Percentiles rank a stretch among this genome's conserved stretches.
Evolutionary conservation across 2,888 invertebrate genomes (phyloP).

Genomic region (Brachyptera risi): DNA sequence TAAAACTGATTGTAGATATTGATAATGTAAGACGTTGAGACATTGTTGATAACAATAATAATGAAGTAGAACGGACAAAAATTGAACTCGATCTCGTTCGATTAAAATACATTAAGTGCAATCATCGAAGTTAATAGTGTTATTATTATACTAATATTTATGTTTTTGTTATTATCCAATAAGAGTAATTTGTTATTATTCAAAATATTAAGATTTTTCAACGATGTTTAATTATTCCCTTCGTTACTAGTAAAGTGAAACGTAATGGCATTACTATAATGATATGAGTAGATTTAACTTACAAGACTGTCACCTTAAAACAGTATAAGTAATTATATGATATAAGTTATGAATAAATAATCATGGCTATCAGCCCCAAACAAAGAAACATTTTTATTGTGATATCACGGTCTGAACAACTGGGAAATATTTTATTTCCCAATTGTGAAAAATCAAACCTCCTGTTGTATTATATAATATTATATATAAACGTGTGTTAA

Average conservation of each 20-base stretch:
- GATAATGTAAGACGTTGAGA: background rate
- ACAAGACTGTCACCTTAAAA: conserved; percentile 16
- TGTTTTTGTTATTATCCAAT: conserved; percentile 20
- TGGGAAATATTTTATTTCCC: conserved; percentile 13
- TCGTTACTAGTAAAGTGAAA: conserved; percentile 7
- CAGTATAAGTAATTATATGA: conserved; percentile 1
- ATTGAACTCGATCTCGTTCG: background rate
- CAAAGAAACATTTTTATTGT: conserved; percentile 19
- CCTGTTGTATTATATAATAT: too few species aligned
- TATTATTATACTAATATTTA: conserved; percentile 21
- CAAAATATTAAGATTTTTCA: conserved; percentile 6
- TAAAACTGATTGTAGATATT: background rate
- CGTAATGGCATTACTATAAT: conserved; percentile 11
- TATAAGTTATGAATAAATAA: too few species aligned
- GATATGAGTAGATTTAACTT: conserved; percentile 16
- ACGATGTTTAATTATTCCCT: conserved; percentile 8
- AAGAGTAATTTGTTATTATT: conserved; percentile 19
- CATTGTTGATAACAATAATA: background rate
- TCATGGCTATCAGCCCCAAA: background rate
- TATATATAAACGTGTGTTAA: background rate
- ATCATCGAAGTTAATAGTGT: conserved; percentile 33
- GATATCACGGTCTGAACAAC: conserved; percentile 12
- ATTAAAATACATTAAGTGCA: conserved; percentile 32
- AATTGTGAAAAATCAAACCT: background rate
- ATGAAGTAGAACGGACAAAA: background rate